Conservation (phyloP, 2,797 vertebrate genomes). For the Silurus aristotelis region DNA sequence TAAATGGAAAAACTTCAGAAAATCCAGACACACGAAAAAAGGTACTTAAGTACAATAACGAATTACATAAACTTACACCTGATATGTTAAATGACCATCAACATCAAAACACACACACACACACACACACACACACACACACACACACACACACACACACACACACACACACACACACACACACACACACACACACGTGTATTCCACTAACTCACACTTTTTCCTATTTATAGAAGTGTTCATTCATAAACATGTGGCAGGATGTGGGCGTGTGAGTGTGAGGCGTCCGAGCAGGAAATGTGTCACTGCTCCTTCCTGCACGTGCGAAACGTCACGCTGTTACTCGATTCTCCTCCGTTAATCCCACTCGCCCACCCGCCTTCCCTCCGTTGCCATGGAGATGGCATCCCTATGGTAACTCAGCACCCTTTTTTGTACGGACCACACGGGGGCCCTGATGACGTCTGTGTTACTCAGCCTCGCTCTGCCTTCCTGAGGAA, state of each 20-base stretch:
- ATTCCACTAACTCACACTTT: neutral
- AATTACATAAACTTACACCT: no score
- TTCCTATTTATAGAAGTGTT: constrained; percentile 6
- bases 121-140: constrained; percentile 7
- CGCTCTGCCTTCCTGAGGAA: constrained; percentile 67
- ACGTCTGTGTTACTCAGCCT: constrained; percentile 66
- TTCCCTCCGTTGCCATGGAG: constrained; percentile 78
- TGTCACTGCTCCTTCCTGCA: constrained; percentile 60
- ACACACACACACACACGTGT: neutral
- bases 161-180: constrained; percentile 13
- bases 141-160: neutral
- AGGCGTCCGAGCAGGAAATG: constrained; percentile 56
- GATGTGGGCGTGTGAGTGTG: constrained; percentile 27
- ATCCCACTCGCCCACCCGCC: constrained; percentile 68
- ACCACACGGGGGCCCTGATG: constrained; percentile 69
- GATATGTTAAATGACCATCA: neutral
- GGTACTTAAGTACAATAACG: no score
- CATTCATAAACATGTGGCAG: constrained; percentile 37
- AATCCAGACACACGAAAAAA: no score
- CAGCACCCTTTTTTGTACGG: constrained; percentile 65
- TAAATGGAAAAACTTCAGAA: no score
- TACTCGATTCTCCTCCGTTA: constrained; percentile 68
- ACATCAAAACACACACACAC: neutral
- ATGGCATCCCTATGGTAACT: constrained; percentile 82
- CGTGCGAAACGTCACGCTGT: constrained; percentile 67